Evolutionary conservation across 1,140 invertebrate genomes (phyloP).

Genomic region (Aphis gossypii): DNA sequence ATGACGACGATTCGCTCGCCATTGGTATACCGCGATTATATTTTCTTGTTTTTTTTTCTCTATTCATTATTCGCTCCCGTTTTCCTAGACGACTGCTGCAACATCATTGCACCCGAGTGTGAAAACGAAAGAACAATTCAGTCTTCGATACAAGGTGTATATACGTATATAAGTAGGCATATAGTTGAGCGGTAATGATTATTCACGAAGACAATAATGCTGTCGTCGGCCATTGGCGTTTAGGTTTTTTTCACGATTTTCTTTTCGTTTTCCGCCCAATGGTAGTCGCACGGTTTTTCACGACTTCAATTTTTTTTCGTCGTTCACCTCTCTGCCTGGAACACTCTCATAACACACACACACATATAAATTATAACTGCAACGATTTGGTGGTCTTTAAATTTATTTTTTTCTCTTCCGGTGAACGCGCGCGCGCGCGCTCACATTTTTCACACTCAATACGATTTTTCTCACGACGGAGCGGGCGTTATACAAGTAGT

Average conservation of each 20-base stretch:
- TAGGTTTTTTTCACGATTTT: neutral
- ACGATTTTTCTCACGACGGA: neutral
- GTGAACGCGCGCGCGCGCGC: neutral
- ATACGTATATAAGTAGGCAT: neutral
- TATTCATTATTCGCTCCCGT: neutral
- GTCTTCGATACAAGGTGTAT: neutral
- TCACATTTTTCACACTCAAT: neutral
- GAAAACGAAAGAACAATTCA: constrained; percentile 31
- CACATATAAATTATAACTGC: neutral
- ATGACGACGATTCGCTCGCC: neutral
- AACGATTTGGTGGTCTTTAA: neutral
- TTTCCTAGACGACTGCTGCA: neutral
- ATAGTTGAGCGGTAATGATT: neutral
- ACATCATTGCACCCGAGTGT: neutral
- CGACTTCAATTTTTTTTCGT: neutral
- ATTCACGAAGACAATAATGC: neutral
- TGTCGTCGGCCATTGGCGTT: neutral
- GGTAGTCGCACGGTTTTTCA: neutral
- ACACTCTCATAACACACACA: constrained; percentile 4
- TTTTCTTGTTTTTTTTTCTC: neutral
- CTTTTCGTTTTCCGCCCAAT: neutral
- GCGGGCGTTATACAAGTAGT: neutral
- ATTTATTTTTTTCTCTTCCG: neutral
- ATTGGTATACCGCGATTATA: neutral
- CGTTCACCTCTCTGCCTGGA: neutral